These are phyloP conservation scores for Rhinatrema bivittatum DNA, from an alignment of 2,797 vertebrate species.

Conservation along the genomic window DNA sequence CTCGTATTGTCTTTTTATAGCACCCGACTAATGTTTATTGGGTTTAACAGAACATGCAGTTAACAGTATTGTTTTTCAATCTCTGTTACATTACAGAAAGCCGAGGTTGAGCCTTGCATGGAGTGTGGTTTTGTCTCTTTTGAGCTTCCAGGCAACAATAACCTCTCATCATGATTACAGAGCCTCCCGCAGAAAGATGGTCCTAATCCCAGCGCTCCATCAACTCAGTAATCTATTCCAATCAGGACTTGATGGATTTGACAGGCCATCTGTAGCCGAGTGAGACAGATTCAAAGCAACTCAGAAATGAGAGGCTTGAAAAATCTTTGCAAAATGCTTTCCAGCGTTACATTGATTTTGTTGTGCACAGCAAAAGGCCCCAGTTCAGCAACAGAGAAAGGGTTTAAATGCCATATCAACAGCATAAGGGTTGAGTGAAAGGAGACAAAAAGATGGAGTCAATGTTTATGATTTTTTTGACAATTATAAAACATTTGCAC, in stretches of 20 bases:
- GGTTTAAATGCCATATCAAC: too few relatives aligned
- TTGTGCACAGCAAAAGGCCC: background rate
- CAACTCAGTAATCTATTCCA: constrained; percentile 51
- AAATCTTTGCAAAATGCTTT: constrained; percentile 20
- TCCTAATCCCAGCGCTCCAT: constrained; percentile 34
- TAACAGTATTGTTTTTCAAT: constrained; percentile 24
- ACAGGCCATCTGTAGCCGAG: constrained; percentile 39
- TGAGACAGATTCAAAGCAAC: constrained; percentile 27
- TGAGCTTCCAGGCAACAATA: constrained; percentile 36
- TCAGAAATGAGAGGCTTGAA: constrained; percentile 16
- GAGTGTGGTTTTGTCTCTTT: constrained; percentile 21
- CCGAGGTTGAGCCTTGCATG: constrained; percentile 22
- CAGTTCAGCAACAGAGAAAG: too few relatives aligned
- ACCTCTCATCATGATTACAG: constrained; percentile 40
- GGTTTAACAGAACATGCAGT: background rate
- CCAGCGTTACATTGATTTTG: constrained; percentile 7
- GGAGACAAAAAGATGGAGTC: too few relatives aligned
- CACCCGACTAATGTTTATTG: constrained; percentile 2
- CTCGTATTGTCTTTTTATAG: constrained; percentile 1
- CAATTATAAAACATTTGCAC: too few relatives aligned
- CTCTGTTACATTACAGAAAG: constrained; percentile 27
- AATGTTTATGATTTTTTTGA: too few relatives aligned
- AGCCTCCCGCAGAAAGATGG: constrained; percentile 40
- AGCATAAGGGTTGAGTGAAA: too few relatives aligned
- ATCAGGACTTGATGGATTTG: constrained; percentile 47